Base-by-base conservation (phyloP, 2,888 invertebrate genomes). In the Sphinx pinastri region DNA sequence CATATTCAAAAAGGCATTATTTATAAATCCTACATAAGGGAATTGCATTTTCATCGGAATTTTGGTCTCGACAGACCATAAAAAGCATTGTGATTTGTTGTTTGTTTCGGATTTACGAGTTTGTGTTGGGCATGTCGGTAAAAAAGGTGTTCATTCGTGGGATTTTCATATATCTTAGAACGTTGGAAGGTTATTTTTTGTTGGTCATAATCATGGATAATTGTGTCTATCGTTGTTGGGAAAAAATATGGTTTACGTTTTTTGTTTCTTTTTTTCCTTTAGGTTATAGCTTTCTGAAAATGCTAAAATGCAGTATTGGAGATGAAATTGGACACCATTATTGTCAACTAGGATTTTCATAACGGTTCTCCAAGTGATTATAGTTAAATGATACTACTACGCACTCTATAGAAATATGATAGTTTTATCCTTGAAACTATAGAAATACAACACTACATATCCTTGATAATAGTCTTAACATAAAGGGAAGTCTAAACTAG, bases 161-260 rank as follows among this genome's bases (percentile, higher is more conserved):
- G 16, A n/a, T 60, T 47, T 47, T 12, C 11, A 60, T 45, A 38
- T 38, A 25, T 60, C 16, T 13, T 47, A 16, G 10, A 60, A 63
- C 16, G 19, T 63, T 49, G 63, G 16, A 60, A 60, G 60, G 16
- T 47, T 63, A 49, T 63, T 63, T 57, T 63, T 49, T 63, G 63
- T 47, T 19, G 49, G 19, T 13, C 63, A 63, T 47, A 47, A 16
- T 25, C 2, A 51, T 19, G 13, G 6, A 13, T 25, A 25, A 6
- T 57, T 25, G 13, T 57, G 19, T 16, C 6, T 25, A 25, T 57
- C 13, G 19, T 13, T 57, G 25, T 57, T 57, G 25, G 25, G 57
- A 25, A 25, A 25, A 19, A 25, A 25, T 16, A 57, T 25, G 12
- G 25, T 19, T 25, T 57, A 14, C 55, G 16, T 1, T 55, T 19